Evolutionary conservation across 1,140 invertebrate genomes (phyloP).

Genomic region (Diachasmimorpha longicaudata): DNA sequence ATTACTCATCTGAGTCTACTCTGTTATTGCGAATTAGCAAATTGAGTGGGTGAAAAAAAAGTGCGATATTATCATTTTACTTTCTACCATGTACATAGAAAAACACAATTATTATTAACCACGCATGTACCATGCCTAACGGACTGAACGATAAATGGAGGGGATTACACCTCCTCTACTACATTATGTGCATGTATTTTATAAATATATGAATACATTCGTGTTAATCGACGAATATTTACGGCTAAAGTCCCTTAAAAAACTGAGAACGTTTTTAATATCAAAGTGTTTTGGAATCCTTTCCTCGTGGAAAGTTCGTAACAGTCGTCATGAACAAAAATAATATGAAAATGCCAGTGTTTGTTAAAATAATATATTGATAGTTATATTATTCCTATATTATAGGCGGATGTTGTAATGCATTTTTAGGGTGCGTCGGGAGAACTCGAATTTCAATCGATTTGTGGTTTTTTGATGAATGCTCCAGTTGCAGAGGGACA

Average conservation of each 20-base stretch:
- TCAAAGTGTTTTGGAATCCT: slow-evolving; percentile 36
- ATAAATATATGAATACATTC: slow-evolving; percentile 23
- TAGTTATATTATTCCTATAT: slow-evolving; percentile 44
- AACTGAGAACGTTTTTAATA: not conserved
- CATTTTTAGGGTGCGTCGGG: slow-evolving; percentile 14
- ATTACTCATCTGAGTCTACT: not conserved
- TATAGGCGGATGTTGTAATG: slow-evolving; percentile 34
- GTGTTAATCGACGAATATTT: slow-evolving; percentile 26
- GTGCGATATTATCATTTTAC: slow-evolving; percentile 11
- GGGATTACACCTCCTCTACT: not conserved
- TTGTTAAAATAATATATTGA: slow-evolving; percentile 43
- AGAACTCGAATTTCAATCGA: slow-evolving; percentile 21
- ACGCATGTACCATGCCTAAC: slow-evolving; percentile 25
- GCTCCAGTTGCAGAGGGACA: not conserved
- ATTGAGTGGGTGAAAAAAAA: not conserved
- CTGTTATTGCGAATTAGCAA: not conserved
- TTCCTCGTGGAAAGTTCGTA: slow-evolving; percentile 31
- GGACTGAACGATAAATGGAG: slow-evolving; percentile 13
- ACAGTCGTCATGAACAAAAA: not conserved
- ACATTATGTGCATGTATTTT: slow-evolving; percentile 32
- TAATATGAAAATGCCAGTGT: slow-evolving; percentile 42
- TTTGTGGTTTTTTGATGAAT: not conserved
- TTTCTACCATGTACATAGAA: slow-evolving; percentile 31
- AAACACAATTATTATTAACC: slow-evolving; percentile 15
- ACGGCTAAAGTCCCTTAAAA: not conserved